Conservation (phyloP, 2,113 vertebrate species). For the Coryphaenoides rupestris region DNA sequence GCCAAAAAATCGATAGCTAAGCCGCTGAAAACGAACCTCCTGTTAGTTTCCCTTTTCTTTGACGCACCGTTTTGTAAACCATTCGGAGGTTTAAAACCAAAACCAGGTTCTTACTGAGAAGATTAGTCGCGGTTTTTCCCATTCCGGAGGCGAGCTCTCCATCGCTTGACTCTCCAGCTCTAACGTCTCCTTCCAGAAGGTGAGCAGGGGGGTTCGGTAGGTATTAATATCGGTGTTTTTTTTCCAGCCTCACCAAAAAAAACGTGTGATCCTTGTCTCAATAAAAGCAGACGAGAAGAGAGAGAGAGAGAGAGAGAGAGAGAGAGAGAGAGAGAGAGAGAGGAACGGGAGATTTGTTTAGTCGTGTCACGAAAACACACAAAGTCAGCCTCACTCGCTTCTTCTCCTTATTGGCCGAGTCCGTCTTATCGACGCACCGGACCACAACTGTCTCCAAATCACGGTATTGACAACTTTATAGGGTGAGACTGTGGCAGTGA, state of each 20-base stretch:
- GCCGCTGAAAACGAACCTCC: neutral
- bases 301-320: neutral
- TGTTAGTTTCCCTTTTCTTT: neutral
- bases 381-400: constrained; percentile 8
- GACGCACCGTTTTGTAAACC: constrained; percentile 4
- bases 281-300: neutral
- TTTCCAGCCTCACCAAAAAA: no score
- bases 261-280: constrained; percentile 2
- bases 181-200: neutral
- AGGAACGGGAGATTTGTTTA: no score
- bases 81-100: neutral
- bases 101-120: neutral
- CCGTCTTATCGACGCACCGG: constrained; percentile 1
- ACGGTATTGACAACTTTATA: neutral
- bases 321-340: no score
- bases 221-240: neutral
- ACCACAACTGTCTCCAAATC: constrained; percentile 17
- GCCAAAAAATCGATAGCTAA: neutral
- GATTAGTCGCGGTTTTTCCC: neutral
- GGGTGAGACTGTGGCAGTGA: constrained; percentile 32
- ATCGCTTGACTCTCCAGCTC: neutral
- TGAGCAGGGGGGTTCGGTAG: neutral
- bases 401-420: constrained; percentile 24
- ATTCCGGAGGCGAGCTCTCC: neutral
- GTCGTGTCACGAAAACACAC: constrained; percentile 9